Percentiles rank a stretch among this genome's conserved stretches.
Conservation (phyloP, 2,888 invertebrate species). For the Lomographa bimaculata region DNA sequence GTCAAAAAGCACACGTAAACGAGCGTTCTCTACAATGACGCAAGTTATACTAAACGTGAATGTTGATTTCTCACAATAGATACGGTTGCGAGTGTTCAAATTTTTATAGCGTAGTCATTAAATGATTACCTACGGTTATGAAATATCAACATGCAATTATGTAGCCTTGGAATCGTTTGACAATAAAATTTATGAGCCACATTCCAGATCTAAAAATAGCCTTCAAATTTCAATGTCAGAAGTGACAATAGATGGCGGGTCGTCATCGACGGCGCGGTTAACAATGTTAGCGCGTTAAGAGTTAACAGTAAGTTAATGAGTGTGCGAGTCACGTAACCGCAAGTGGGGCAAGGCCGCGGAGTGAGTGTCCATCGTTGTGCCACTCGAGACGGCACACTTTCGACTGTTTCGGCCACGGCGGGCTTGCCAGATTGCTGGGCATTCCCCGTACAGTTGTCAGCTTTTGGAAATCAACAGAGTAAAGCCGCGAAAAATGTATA, state of each 20-base stretch:
- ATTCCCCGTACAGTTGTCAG: not conserved
- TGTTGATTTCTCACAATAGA: constrained; percentile 18
- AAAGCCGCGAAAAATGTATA: too few relatives aligned
- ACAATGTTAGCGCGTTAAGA: constrained; percentile 17
- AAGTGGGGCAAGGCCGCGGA: constrained; percentile 61
- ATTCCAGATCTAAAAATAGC: constrained; percentile 17
- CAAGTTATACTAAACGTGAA: constrained; percentile 17
- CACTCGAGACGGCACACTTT: constrained; percentile 66
- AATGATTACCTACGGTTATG: constrained; percentile 19
- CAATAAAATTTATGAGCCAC: constrained; percentile 2
- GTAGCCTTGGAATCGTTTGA: not conserved
- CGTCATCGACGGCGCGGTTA: constrained; percentile 14
- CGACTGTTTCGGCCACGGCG: constrained; percentile 43
- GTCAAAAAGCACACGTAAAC: constrained; percentile 34
- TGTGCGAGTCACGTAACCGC: constrained; percentile 31
- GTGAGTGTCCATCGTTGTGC: constrained; percentile 45
- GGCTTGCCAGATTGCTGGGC: constrained; percentile 13
- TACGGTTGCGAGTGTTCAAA: constrained; percentile 13
- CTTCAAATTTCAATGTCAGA: constrained; percentile 20
- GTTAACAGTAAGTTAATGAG: constrained; percentile 18
- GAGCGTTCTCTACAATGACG: constrained; percentile 19
- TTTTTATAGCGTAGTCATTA: constrained; percentile 21
- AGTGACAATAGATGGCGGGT: constrained; percentile 15
- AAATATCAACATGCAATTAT: constrained; percentile 14
- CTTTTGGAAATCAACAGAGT: not conserved